phyloP scores from a whole-genome alignment of 2,888 invertebrate species.

The Malthinus flaveolus region DNA sequence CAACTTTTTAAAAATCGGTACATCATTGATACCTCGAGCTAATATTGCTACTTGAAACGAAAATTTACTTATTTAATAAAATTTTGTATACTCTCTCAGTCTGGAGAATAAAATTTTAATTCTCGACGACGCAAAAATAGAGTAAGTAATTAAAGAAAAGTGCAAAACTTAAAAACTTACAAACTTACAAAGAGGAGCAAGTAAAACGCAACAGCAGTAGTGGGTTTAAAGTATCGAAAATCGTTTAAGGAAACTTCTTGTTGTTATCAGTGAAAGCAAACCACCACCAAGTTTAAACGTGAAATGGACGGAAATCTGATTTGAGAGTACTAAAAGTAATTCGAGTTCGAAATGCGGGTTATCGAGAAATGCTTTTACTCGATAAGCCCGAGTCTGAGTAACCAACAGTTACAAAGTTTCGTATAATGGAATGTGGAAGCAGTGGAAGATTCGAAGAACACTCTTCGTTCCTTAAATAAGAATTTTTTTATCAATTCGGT shows the following conservation, averaged over 20 bases:
- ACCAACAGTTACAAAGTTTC: conserved; percentile 5
- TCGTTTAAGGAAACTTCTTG: conserved; percentile 14
- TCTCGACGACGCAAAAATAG: too few relatives aligned
- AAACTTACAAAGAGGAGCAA: neutral
- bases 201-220: neutral
- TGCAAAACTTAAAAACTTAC: neutral
- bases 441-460: neutral
- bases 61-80: neutral
- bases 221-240: conserved; percentile 1
- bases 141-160: neutral
- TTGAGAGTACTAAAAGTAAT: conserved; percentile 8
- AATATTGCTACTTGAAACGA: too few relatives aligned
- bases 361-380: conserved; percentile 11
- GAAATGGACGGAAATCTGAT: conserved; percentile 12
- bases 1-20: too few relatives aligned
- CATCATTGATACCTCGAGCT: too few relatives aligned
- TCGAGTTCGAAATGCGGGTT: conserved; percentile 9
- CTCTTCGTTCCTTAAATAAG: neutral
- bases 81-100: too few relatives aligned
- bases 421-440: conserved; percentile 1
- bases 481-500: neutral
- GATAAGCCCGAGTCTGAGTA: neutral
- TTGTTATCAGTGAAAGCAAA: conserved; percentile 10
- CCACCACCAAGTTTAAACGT: conserved; percentile 9
- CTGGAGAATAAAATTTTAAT: neutral